Evolutionary conservation across 2,113 vertebrate genomes (phyloP).

Genomic region (Uropsilus gracilis): DNA sequence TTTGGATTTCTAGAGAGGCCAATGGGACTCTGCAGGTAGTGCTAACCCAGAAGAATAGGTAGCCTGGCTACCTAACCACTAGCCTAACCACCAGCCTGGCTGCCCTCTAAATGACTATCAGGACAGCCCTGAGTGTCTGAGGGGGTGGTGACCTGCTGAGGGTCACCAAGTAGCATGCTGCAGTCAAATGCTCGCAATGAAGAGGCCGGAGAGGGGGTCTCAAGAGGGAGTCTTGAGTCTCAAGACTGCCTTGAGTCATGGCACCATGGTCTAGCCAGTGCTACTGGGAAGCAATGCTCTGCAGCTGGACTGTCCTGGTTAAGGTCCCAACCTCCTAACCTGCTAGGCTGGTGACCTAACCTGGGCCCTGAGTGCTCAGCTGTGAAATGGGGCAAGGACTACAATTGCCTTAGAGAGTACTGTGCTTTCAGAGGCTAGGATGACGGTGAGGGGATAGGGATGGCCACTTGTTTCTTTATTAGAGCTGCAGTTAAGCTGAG

Average conservation of each 20-base stretch:
- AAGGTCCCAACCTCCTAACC: background rate
- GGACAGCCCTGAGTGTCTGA: background rate
- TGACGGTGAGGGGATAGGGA: background rate
- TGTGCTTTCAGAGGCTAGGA: background rate
- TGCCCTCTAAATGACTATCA: background rate
- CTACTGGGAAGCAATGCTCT: background rate
- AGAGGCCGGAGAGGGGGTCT: background rate
- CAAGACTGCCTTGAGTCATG: no score
- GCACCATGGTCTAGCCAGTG: background rate
- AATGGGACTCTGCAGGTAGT: background rate
- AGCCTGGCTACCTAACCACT: no score
- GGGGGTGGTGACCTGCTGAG: background rate
- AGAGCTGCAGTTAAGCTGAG: background rate
- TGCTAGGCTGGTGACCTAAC: background rate
- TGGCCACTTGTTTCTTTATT: background rate
- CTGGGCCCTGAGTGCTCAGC: background rate
- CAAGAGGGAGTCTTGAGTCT: no score
- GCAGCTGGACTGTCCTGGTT: background rate
- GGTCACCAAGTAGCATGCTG: background rate
- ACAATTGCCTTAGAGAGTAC: background rate
- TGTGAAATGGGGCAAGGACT: background rate
- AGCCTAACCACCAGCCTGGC: rapidly evolving
- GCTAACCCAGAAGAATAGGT: background rate
- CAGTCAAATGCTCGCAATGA: background rate
- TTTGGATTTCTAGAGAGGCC: no score